Conservation (phyloP, 2,113 vertebrate species). For the Nycticebus coucang region DNA sequence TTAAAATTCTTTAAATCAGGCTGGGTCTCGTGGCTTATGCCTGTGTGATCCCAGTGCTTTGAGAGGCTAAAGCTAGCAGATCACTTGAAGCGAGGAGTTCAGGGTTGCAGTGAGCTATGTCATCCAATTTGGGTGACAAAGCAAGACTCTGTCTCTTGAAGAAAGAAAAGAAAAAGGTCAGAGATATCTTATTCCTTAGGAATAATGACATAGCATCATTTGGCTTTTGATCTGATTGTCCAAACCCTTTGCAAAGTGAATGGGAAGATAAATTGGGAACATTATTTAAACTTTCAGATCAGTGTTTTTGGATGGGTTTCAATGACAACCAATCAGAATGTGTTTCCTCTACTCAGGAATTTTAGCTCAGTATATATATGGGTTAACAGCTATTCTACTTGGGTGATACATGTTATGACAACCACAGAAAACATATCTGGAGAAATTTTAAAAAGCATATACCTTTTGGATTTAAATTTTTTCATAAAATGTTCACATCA, state of each 20-base stretch:
- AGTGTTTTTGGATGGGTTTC: neutral
- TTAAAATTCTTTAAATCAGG: neutral
- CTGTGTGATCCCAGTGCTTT: too few species aligned
- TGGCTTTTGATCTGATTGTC: neutral
- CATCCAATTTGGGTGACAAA: too few species aligned
- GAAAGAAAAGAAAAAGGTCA: neutral
- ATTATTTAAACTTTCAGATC: slow-evolving; percentile 22
- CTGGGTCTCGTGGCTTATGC: too few species aligned
- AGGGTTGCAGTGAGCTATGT: too few species aligned
- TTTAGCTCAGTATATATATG: neutral
- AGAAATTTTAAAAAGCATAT: neutral
- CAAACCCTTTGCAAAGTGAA: neutral
- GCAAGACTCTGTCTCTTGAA: too few species aligned
- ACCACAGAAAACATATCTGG: neutral
- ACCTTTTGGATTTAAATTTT: neutral
- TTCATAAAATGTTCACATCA: slow-evolving; percentile 3
- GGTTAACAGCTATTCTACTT: neutral
- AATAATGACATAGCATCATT: neutral
- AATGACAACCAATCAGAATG: neutral
- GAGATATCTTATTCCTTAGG: neutral
- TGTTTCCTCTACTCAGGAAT: neutral
- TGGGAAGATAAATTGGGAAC: slow-evolving; percentile 32
- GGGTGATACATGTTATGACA: neutral
- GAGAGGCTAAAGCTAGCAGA: too few species aligned
- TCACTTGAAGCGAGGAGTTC: too few species aligned